A percentile compares a stretch with the other conserved stretches of the same genome.
phyloP scores from a whole-genome alignment of 2,113 vertebrate genomes.

The Plecturocebus donacophilus region DNA sequence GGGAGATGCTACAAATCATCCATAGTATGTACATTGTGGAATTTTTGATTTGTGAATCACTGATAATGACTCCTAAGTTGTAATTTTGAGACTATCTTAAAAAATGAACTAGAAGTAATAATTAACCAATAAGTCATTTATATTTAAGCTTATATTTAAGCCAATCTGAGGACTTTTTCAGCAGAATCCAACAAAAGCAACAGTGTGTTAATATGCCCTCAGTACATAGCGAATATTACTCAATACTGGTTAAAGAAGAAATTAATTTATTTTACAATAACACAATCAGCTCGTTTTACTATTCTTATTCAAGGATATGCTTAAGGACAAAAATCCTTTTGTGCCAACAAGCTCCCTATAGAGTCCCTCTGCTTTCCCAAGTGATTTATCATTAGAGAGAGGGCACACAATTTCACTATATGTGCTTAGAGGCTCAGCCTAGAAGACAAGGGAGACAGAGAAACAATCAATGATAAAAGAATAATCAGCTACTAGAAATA shows the following conservation, averaged over 20 bases:
- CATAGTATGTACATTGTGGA: neutral
- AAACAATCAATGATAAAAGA: neutral
- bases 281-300: neutral
- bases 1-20: neutral
- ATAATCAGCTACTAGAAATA: neutral
- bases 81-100: neutral
- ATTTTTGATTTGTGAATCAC: conserved; percentile 37
- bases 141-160: neutral
- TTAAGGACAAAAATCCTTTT: neutral
- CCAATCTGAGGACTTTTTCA: neutral
- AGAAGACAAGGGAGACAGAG: neutral
- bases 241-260: neutral
- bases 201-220: neutral
- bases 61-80: neutral
- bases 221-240: neutral
- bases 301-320: neutral
- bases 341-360: neutral
- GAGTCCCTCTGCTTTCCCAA: neutral
- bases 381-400: neutral
- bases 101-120: neutral
- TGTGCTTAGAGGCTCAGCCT: neutral
- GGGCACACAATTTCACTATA: neutral
- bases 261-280: neutral
- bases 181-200: neutral
- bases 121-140: neutral